Conservation (phyloP, 2,888 invertebrate species). For the Drosophila melanosoma region DNA sequence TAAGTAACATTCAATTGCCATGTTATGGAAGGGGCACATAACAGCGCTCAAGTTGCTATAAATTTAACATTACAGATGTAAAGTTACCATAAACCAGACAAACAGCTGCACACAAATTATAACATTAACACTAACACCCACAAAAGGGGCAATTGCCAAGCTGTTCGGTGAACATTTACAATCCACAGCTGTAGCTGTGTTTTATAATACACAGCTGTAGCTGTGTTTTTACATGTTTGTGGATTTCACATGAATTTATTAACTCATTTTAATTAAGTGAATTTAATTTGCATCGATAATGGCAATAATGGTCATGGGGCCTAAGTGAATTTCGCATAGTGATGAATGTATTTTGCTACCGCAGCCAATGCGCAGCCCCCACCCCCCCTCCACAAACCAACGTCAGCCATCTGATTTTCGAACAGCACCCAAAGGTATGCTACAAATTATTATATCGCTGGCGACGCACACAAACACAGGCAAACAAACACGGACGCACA, state of each 20-base stretch:
- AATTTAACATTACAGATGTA: conserved; percentile 13
- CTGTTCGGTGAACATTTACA: conserved; percentile 1
- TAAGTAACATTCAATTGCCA: neutral
- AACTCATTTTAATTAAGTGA: conserved; percentile 50
- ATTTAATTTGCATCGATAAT: conserved; percentile 58
- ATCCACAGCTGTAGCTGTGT: neutral
- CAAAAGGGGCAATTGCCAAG: neutral
- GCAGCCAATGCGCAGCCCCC: neutral
- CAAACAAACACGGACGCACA: conserved; percentile 3
- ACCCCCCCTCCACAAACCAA: neutral
- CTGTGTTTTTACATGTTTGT: conserved; percentile 15
- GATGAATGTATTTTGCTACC: conserved; percentile 30
- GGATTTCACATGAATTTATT: conserved; percentile 25
- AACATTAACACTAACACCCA: conserved; percentile 3
- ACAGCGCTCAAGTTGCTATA: conserved; percentile 18
- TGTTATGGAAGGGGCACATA: neutral
- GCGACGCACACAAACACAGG: conserved; percentile 15
- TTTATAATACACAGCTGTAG: neutral
- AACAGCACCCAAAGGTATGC: conserved; percentile 62
- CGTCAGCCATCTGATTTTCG: conserved; percentile 48
- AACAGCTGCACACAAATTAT: conserved; percentile 2
- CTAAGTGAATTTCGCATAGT: conserved; percentile 53
- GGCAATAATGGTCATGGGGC: conserved; percentile 35
- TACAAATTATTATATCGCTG: conserved; percentile 57
- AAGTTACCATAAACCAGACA: conserved; percentile 25